Evolutionary conservation across 2,113 vertebrate genomes (phyloP).

Genomic region (Odobenus rosmarus): DNA sequence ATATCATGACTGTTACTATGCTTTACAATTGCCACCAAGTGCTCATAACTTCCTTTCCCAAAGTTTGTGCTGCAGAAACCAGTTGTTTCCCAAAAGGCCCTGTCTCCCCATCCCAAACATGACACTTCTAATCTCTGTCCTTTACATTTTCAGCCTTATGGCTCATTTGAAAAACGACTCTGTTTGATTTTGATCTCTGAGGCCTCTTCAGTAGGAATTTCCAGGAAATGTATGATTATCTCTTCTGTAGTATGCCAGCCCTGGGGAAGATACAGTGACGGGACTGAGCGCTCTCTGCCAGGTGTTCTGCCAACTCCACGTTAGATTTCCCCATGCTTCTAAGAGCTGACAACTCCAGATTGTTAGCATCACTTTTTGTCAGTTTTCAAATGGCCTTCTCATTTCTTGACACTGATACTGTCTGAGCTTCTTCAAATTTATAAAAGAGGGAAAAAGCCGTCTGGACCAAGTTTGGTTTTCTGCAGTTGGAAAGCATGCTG

Average conservation of each 20-base stretch:
- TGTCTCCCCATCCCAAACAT: not conserved
- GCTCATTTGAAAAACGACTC: constrained; percentile 52
- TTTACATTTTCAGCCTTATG: constrained; percentile 26
- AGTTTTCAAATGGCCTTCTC: constrained; percentile 80
- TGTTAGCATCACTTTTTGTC: constrained; percentile 82
- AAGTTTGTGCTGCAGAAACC: constrained; percentile 41
- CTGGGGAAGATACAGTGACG: constrained; percentile 50
- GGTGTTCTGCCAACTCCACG: constrained; percentile 68
- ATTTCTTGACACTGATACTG: constrained; percentile 79
- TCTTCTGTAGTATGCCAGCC: not conserved
- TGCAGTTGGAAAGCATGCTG: constrained; percentile 53
- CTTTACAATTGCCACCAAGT: not conserved
- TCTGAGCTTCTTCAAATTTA: constrained; percentile 68
- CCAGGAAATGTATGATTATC: constrained; percentile 20
- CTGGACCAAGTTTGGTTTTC: constrained; percentile 60
- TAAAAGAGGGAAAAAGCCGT: constrained; percentile 49
- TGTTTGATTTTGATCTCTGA: constrained; percentile 63
- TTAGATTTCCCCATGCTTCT: constrained; percentile 72
- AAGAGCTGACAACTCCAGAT: constrained; percentile 69
- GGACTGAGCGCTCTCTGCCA: constrained; percentile 64
- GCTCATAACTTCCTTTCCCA: not conserved
- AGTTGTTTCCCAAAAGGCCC: constrained; percentile 12
- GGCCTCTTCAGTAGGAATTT: constrained; percentile 57
- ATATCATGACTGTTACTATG: not conserved
- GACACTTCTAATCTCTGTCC: constrained; percentile 4